Evolutionary conservation across 2,113 vertebrate species (phyloP), one percentile per base, ranked within the genome.

Genomic region (Tautogolabrus adspersus): DNA sequence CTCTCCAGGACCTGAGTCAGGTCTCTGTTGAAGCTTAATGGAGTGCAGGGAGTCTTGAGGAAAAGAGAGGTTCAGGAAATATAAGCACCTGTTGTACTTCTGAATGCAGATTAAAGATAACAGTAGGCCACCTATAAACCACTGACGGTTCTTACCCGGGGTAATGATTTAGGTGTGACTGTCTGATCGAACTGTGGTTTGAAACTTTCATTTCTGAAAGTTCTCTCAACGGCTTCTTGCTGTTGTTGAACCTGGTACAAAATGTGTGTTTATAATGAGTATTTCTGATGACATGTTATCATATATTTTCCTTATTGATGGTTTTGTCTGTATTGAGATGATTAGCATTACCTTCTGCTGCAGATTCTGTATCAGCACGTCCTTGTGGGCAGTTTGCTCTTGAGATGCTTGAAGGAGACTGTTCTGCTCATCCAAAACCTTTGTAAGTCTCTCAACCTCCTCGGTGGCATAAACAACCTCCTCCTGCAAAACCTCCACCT

Each of bases 401-500:
- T 96, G 95, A 0, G 95, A 93, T 10, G 87, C 87, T 72, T 96
- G 95, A 66, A 98, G 93, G 58, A 96, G 90, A 2, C 72, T 82
- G 1, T 92, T 90, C 62, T 98, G 96, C 57, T 97, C 96, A 57
- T 95, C 95, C 1, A 96, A 95, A 49, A 95, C 95, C 81, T 97
- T 96, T 0, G 94, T 96, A 78, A 98, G 95, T 79, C 91, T 94
- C 18, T 91, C 95, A 63, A 99, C 93, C 87, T 99, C 96, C 72
- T 98, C 97, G 0, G 95, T 93, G 15, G 95, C 94, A 5, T 97
- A 95, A 13, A 82, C 71, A 78, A 99, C 58, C 51, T 98, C 97
- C 38, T 99, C 97, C 67, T 95, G 96, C 72, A 99, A 89, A 83
- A 99, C 93, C 40, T 98, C 97, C 67, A 93, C 94, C 98, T 99